phyloP scores from a whole-genome alignment of 1,140 invertebrate genomes.

The Formica exsecta region DNA sequence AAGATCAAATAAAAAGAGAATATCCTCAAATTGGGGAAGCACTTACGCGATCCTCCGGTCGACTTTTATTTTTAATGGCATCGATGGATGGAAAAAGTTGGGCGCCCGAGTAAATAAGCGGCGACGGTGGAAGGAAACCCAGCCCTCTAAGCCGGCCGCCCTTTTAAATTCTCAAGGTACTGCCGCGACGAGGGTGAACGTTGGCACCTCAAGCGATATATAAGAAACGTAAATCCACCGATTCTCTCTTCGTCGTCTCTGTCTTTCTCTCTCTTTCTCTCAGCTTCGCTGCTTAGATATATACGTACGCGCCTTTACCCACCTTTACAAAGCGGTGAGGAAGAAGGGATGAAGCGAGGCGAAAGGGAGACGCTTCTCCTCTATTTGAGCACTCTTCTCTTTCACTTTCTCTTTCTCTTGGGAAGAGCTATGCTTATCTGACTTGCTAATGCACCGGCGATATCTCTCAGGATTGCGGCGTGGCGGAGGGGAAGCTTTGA shows the following conservation, averaged over 20 bases:
- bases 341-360: constrained; percentile 41
- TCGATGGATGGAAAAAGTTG: constrained; percentile 76
- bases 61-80: constrained; percentile 78
- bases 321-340: constrained; percentile 12
- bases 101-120: constrained; percentile 74
- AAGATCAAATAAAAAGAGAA: constrained; percentile 59
- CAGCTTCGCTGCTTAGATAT: constrained; percentile 40
- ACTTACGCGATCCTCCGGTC: constrained; percentile 54
- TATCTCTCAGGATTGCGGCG: constrained; percentile 76
- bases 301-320: constrained; percentile 66
- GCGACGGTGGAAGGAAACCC: constrained; percentile 68
- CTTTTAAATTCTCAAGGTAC: constrained; percentile 79
- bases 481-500: constrained; percentile 61
- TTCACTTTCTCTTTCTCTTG: constrained; percentile 66
- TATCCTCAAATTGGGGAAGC: constrained; percentile 68
- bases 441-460: constrained; percentile 81
- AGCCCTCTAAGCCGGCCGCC: constrained; percentile 68
- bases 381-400: constrained; percentile 30
- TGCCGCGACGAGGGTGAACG: constrained; percentile 64
- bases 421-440: constrained; percentile 79
- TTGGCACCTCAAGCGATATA: constrained; percentile 74
- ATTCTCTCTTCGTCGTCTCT: constrained; percentile 53
- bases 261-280: constrained; percentile 56
- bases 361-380: constrained; percentile 24
- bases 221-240: constrained; percentile 76